Base-by-base conservation (phyloP, 37 sponge, comb jelly and placozoan species). In the Theonella swinhoei region DNA sequence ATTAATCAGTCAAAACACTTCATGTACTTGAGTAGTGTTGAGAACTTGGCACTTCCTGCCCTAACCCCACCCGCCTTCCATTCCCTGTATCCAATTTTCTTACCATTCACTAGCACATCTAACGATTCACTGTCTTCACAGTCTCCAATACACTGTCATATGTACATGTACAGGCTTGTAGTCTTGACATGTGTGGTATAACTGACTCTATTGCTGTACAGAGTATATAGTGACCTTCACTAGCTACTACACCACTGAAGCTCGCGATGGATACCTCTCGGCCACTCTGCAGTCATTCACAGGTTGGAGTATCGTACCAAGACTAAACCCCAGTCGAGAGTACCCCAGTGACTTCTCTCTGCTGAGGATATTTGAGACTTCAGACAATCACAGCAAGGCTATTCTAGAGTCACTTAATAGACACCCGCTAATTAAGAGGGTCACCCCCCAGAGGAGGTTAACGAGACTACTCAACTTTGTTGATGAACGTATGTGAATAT, bases 201-300 rank as follows among this genome's bases (percentile, higher is more conserved):
- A 47, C 54, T 47, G 54, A 47, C 7, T 17, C 43, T 9, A 39
- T 4, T 36, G 4, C 54, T 17, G 14, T 47, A 47, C 54, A 83
- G 97, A 97, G 63, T 94, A 81, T 75, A 97, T 97, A 25, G 92
- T 97, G 25, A 88, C 85, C 4, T 97, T 97, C 85, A 83, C 36
- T 24, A 84, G 92, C 24, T 97, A 93, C 70, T 97, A 92, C 80
- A 80, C 80, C 22, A 39, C 66, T n/a, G 70, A 83, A 22, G 90
- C 90, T 0, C 64, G 92, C 2, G 77, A 79, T 14, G 79, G 85
- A 22, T 94, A 81, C 83, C 72, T 97, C 34, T 35, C 87, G 20
- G 88, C 95, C 1, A 85, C 94, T 17, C 83, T 96, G 22, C 64
- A 62, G 17, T 80, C 42, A 7, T 77, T 25, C 30, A 41, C 42